Base-by-base conservation (phyloP, 2,797 vertebrate species). In the Erethizon dorsatum region DNA sequence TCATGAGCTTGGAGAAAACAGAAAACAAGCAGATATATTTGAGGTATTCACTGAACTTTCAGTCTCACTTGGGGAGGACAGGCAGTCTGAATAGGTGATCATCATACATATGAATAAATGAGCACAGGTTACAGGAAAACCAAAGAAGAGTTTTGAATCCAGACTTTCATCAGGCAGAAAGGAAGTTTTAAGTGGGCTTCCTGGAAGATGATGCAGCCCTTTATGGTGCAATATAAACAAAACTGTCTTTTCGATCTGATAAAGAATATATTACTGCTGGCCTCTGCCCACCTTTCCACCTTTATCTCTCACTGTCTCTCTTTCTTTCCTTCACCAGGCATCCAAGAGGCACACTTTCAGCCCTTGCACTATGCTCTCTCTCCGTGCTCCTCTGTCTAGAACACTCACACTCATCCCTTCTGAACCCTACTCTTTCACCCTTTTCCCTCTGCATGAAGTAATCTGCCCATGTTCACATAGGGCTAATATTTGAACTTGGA, bases 141-240 rank as follows among this genome's bases (percentile, higher is more conserved):
- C 24, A 47, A 88, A 77, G 28, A 18, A 57, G 67, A 83, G 41
- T 83, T 31, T 75, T 69, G 4, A 78, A 80, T 31, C 22, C 26
- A 92, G 56, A 73, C 52, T 83, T 83, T 95, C 18, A 90, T 75
- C 10, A 96, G 59, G 20, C 15, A 86, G 26, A 75, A 33, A 52
- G 45, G 52, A 90, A 90, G 12, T n/a, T 41, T 28, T n/a, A 26
- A 2, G 45, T 54, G 78, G 50, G 20, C 77, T 67, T 83, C 77
- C 75, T 87, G 26, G 67, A 79, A 12, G 50, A 94, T 90, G 37
- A 92, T 31, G 37, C n/a, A 92, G 82, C 8, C 77, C 24, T 24
- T 93, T 2, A 41, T 87, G 28, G 10, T n/a, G 78, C 2, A 79
- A 26, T 31, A 18, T 83, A 79, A 84, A 93, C 10, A 77, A 59